A percentile compares a stretch with the other conserved stretches of the same genome.
phyloP scores from a whole-genome alignment of 2,797 vertebrate species.

The Pelobates cultripes region DNA sequence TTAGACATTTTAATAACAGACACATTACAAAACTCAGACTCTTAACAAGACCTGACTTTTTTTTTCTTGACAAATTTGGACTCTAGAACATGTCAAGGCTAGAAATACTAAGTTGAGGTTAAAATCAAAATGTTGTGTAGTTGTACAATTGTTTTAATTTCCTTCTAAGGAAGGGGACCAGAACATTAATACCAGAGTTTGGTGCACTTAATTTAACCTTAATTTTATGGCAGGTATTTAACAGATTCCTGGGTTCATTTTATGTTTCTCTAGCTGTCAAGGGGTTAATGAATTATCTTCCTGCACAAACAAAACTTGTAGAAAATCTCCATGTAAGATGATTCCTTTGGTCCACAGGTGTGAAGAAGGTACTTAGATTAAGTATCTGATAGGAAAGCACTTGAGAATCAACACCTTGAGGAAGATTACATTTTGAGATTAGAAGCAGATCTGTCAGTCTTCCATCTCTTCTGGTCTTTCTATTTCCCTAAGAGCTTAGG shows the following conservation, averaged over 20 bases:
- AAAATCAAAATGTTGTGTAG: background rate
- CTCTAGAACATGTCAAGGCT: too few relatives aligned
- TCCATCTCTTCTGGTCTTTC: background rate
- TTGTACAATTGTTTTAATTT: too few relatives aligned
- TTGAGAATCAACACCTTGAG: conserved; percentile 55
- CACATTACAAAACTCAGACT: too few relatives aligned
- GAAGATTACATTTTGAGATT: conserved; percentile 53
- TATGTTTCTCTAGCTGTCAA: conserved; percentile 29
- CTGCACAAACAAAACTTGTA: conserved; percentile 44
- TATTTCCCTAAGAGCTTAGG: conserved; percentile 27
- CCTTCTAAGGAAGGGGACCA: too few relatives aligned
- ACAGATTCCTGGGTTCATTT: conserved; percentile 29
- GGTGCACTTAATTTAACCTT: conserved; percentile 18
- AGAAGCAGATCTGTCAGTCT: conserved; percentile 29
- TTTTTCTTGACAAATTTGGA: too few relatives aligned
- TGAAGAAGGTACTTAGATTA: conserved; percentile 50
- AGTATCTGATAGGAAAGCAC: conserved; percentile 53
- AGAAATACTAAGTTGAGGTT: background rate
- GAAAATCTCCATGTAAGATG: conserved; percentile 44
- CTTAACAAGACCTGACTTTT: too few relatives aligned
- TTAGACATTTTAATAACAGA: too few relatives aligned
- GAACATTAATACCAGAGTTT: too few relatives aligned
- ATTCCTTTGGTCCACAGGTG: conserved; percentile 50
- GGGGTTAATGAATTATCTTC: conserved; percentile 45
- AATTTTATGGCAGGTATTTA: conserved; percentile 4